phyloP scores from a whole-genome alignment of 2,888 invertebrate species.

The Merodon equestris region DNA sequence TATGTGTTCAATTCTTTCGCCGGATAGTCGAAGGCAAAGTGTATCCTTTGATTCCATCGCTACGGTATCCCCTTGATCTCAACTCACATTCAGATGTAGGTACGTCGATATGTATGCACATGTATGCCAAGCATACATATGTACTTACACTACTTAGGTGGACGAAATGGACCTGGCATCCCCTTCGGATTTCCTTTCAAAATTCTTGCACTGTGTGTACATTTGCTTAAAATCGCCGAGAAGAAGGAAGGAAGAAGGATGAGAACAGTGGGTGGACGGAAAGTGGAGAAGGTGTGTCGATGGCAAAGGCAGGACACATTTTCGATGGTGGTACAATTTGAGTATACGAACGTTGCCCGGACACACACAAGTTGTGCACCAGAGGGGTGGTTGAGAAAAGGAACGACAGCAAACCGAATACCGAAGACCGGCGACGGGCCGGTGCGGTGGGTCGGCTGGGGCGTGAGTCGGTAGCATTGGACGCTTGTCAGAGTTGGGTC shows the following conservation, averaged over 20 bases:
- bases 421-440: background rate
- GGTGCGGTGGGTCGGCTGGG: background rate
- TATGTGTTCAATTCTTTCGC: constrained; percentile 62
- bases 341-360: constrained; percentile 45
- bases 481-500: constrained; percentile 68
- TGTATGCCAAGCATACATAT: constrained; percentile 22
- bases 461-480: constrained; percentile 49
- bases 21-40: constrained; percentile 56
- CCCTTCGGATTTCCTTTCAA: constrained; percentile 67
- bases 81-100: background rate
- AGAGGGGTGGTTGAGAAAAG: constrained; percentile 28
- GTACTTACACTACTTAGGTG: constrained; percentile 41
- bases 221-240: constrained; percentile 18
- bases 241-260: too few relatives aligned
- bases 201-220: constrained; percentile 65
- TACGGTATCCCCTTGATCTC: constrained; percentile 63
- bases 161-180: constrained; percentile 66
- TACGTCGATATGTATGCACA: constrained; percentile 3
- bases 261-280: background rate
- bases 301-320: constrained; percentile 45
- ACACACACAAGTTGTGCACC: constrained; percentile 56
- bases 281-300: constrained; percentile 15
- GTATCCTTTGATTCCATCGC: constrained; percentile 67
- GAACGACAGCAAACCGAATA: background rate
- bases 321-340: constrained; percentile 35